Evolutionary conservation across 2,797 vertebrate species (phyloP).

Genomic region (Hyperoplus lanceolatus): DNA sequence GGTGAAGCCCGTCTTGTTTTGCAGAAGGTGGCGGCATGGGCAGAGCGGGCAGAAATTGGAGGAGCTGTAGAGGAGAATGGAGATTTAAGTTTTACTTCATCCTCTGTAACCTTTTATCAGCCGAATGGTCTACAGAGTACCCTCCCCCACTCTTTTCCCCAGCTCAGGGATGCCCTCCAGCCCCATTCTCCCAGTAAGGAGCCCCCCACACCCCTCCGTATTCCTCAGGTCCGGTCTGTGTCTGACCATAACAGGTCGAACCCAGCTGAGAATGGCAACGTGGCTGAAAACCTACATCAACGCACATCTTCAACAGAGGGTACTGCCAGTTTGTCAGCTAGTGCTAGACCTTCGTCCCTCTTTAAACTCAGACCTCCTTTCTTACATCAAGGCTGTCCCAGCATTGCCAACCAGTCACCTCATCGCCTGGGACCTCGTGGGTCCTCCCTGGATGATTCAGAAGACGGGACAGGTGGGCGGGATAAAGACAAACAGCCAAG

Average conservation of each 20-base stretch:
- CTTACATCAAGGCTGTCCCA: conserved; percentile 65
- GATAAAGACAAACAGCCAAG: conserved; percentile 98
- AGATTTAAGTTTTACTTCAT: conserved; percentile 91
- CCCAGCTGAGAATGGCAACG: conserved; percentile 89
- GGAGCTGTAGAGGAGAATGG: conserved; percentile 91
- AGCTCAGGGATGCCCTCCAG: conserved; percentile 80
- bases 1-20: conserved; percentile 94
- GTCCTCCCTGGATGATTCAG: conserved; percentile 90
- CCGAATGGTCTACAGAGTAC: conserved; percentile 93
- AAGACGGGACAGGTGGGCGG: conserved; percentile 91
- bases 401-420: conserved; percentile 72
- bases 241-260: conserved; percentile 88
- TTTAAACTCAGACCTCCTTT: conserved; percentile 79
- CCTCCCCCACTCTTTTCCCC: conserved; percentile 87
- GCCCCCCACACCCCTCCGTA: conserved; percentile 92
- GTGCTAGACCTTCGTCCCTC: conserved; percentile 68
- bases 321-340: conserved; percentile 55
- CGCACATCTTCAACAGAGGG: conserved; percentile 79
- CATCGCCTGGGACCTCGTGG: conserved; percentile 67
- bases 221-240: conserved; percentile 96
- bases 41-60: conserved; percentile 93
- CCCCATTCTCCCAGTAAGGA: conserved; percentile 78
- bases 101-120: conserved; percentile 92
- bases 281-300: conserved; percentile 92
- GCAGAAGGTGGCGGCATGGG: conserved; percentile 97